phyloP scores from a whole-genome alignment of 2,888 invertebrate species.

The Eupsilia transversa region DNA sequence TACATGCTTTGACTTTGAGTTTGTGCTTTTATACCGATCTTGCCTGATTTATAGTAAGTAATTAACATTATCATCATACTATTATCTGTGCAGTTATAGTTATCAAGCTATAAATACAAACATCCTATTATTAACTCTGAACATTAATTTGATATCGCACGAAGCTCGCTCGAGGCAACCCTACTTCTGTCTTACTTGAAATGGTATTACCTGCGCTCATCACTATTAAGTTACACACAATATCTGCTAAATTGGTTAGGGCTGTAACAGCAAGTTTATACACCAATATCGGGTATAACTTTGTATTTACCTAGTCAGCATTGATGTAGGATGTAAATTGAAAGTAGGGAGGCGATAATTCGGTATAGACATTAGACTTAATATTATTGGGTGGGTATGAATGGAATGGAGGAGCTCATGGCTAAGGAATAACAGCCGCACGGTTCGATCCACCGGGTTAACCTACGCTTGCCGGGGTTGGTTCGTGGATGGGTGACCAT shows the following conservation, averaged over 20 bases:
- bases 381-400: too few relatives aligned
- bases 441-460: too few relatives aligned
- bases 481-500: too few relatives aligned
- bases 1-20: too few relatives aligned
- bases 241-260: slow-evolving; percentile 58
- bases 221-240: slow-evolving; percentile 66
- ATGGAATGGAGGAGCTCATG: too few relatives aligned
- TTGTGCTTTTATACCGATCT: not conserved
- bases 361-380: not conserved
- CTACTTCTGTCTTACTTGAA: slow-evolving; percentile 49
- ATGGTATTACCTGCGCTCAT: slow-evolving; percentile 64
- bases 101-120: not conserved
- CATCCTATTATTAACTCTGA: not conserved
- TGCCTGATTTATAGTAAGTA: not conserved
- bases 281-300: slow-evolving; percentile 24
- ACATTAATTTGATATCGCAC: slow-evolving; percentile 15
- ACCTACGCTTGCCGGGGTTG: too few relatives aligned
- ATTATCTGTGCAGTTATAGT: not conserved
- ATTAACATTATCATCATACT: not conserved
- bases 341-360: slow-evolving; percentile 9
- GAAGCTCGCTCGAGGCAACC: slow-evolving; percentile 49
- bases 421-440: too few relatives aligned
- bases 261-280: slow-evolving; percentile 58
- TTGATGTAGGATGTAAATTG: slow-evolving; percentile 1
- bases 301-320: slow-evolving; percentile 22